phyloP scores from a whole-genome alignment of 1,140 invertebrate species.

The Drosophila nasuta region DNA sequence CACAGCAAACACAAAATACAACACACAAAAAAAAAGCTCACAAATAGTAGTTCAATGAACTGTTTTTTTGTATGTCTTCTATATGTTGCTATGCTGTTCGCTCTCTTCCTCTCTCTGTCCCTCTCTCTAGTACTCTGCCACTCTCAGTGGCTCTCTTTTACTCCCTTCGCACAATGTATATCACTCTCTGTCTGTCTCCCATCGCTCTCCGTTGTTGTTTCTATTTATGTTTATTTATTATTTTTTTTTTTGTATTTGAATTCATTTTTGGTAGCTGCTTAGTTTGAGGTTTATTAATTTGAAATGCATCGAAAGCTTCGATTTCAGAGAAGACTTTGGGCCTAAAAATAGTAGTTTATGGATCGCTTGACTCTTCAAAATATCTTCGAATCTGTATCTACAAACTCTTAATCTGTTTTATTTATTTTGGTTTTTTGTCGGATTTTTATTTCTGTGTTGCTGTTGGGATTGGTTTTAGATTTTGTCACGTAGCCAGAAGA shows the following conservation, averaged over 20 bases:
- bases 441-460: conserved; percentile 7
- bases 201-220: conserved; percentile 28
- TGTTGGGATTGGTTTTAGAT: conserved; percentile 20
- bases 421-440: neutral
- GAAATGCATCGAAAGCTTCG: conserved; percentile 71
- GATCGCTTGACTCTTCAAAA: conserved; percentile 5
- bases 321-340: neutral
- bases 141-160: conserved; percentile 9
- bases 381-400: conserved; percentile 22
- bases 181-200: conserved; percentile 23
- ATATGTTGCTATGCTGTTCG: conserved; percentile 72
- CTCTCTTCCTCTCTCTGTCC: conserved; percentile 36
- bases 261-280: conserved; percentile 57
- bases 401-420: neutral
- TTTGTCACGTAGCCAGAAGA: conserved; percentile 63
- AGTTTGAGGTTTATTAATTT: conserved; percentile 35
- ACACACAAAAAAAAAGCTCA: conserved; percentile 76
- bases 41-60: conserved; percentile 84
- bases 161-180: conserved; percentile 24
- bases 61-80: conserved; percentile 58
- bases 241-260: conserved; percentile 67
- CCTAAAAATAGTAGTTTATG: neutral
- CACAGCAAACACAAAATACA: conserved; percentile 45
- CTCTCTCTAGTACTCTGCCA: conserved; percentile 19
- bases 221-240: conserved; percentile 72